Percentiles rank a stretch among this genome's conserved stretches.
Conservation (phyloP, 2,113 vertebrate species). For the Thryonomys swinderianus region DNA sequence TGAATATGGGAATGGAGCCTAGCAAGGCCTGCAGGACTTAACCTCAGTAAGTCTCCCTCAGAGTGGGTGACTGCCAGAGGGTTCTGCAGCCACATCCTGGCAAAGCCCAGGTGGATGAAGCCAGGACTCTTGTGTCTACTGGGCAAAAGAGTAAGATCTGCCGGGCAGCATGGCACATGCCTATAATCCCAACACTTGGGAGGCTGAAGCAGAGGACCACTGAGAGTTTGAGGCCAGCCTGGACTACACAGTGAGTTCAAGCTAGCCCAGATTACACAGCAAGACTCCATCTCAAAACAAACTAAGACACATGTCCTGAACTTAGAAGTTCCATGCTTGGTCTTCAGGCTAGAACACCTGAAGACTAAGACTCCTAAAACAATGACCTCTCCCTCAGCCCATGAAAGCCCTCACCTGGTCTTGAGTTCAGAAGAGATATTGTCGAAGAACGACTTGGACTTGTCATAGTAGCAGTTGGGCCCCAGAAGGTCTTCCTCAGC, state of each 20-base stretch:
- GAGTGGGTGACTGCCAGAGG: not conserved
- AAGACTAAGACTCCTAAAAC: too few relatives aligned
- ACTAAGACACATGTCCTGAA: not conserved
- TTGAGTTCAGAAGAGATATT: slow-evolving; percentile 96
- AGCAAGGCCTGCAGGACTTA: fast-evolving
- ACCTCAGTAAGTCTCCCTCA: not conserved
- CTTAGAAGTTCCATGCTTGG: too few relatives aligned
- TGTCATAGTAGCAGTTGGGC: slow-evolving; percentile 96
- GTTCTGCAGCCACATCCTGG: not conserved
- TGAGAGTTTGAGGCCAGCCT: not conserved
- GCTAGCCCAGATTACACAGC: not conserved
- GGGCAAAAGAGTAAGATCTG: not conserved
- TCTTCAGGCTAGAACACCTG: not conserved
- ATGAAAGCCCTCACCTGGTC: slow-evolving; percentile 87
- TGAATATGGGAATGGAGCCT: fast-evolving
- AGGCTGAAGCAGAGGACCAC: not conserved
- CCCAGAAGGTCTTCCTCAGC: slow-evolving; percentile 89
- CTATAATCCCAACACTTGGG: not conserved
- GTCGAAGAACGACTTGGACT: slow-evolving; percentile 98
- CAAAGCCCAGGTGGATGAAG: fast-evolving
- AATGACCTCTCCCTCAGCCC: not conserved
- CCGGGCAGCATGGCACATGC: not conserved
- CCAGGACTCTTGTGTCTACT: fast-evolving
- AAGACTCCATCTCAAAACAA: not conserved
- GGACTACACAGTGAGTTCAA: not conserved